phyloP scores from a whole-genome alignment of 1,140 invertebrate genomes.

The Drosophila sechellia region DNA sequence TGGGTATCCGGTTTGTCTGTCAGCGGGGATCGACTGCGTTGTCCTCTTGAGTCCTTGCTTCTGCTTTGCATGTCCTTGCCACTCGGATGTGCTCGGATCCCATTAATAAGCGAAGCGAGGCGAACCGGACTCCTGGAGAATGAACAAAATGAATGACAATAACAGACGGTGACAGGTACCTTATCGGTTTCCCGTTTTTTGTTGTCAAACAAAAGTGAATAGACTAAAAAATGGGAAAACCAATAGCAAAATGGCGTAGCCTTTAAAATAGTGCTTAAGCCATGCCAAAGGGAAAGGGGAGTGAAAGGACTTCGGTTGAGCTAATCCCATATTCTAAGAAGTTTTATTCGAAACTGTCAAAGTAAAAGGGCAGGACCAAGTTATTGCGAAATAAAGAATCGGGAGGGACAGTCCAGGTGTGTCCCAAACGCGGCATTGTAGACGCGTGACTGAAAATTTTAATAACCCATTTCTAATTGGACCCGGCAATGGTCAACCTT shows the following conservation, averaged over 20 bases:
- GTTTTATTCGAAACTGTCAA: neutral
- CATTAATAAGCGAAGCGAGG: conserved; percentile 23
- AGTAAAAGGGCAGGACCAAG: neutral
- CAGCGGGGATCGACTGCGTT: conserved; percentile 3
- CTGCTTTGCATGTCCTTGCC: conserved; percentile 52
- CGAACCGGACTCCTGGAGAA: conserved; percentile 5
- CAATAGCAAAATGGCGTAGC: neutral
- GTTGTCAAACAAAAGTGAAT: neutral
- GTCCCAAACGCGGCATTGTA: conserved; percentile 51
- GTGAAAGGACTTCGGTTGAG: neutral
- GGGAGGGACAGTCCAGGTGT: conserved; percentile 24
- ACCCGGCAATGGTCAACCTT: conserved; percentile 12
- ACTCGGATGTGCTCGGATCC: conserved; percentile 14
- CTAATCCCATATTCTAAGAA: neutral
- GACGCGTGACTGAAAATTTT: conserved; percentile 71
- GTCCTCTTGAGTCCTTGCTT: conserved; percentile 6
- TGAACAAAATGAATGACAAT: neutral
- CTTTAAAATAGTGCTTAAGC: neutral
- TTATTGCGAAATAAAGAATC: neutral
- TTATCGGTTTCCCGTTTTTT: neutral
- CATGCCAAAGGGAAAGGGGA: neutral
- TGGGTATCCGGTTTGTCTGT: conserved; percentile 37
- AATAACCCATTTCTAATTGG: conserved; percentile 64
- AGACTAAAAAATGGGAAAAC: no score
- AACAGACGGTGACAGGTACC: conserved; percentile 1